Conservation (phyloP, 2,797 vertebrate genomes). For the Acridotheres tristis region DNA sequence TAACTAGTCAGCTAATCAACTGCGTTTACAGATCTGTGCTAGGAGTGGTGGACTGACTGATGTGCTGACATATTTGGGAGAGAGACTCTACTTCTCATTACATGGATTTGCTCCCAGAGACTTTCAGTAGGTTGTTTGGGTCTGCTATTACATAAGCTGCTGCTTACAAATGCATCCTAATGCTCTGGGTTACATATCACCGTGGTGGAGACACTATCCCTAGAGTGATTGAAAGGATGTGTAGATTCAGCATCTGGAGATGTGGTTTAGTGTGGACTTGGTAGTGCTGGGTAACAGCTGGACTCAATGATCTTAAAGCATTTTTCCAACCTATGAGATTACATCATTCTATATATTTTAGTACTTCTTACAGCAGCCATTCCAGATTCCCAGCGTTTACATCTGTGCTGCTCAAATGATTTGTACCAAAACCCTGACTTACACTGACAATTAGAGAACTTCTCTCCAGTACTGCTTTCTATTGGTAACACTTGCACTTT, state of each 20-base stretch:
- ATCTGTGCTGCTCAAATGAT: accelerated
- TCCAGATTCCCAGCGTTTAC: background rate
- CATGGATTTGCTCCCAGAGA: background rate
- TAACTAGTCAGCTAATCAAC: background rate
- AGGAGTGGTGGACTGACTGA: background rate
- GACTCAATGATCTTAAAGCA: background rate
- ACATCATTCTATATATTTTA: background rate
- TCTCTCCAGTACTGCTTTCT: background rate
- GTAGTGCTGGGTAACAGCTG: background rate
- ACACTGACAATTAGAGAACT: background rate
- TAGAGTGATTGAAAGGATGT: background rate
- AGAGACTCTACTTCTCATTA: background rate
- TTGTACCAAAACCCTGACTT: background rate
- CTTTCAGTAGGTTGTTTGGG: background rate
- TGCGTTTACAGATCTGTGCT: background rate
- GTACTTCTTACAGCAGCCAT: background rate
- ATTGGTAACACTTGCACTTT: background rate
- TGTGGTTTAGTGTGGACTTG: background rate
- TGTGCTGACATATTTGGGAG: background rate
- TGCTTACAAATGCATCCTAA: background rate
- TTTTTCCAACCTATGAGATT: background rate
- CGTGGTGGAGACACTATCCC: background rate
- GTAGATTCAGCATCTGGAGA: background rate
- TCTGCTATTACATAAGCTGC: background rate
- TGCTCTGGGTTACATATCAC: background rate